These are phyloP conservation scores for Pantherophis alleghaniensis DNA, from an alignment of 2,797 vertebrate genomes.

Conservation along the genomic window DNA sequence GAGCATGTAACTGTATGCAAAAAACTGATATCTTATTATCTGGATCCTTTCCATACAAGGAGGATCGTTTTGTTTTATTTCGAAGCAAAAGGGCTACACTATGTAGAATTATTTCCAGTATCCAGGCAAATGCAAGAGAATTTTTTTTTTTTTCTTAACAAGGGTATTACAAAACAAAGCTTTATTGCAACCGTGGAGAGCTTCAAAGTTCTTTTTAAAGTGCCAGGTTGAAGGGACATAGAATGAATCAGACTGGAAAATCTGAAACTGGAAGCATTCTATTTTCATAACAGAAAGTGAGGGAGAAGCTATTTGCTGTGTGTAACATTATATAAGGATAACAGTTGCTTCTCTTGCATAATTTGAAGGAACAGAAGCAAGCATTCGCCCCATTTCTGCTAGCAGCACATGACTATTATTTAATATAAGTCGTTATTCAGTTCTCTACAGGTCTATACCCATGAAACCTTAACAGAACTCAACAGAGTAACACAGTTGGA, in stretches of 20 bases:
- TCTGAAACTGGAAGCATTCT: neutral
- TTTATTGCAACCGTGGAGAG: no score
- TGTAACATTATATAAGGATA: neutral
- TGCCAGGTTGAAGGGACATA: neutral
- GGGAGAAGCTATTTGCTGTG: neutral
- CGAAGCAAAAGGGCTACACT: neutral
- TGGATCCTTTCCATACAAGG: neutral
- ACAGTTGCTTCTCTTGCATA: neutral
- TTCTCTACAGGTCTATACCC: neutral
- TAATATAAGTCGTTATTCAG: neutral
- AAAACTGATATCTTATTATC: neutral
- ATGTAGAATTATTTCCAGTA: neutral
- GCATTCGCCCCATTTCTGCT: no score
- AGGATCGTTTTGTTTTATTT: neutral
- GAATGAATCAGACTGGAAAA: neutral
- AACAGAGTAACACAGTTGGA: neutral
- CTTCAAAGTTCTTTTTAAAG: neutral
- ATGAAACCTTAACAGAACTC: neutral
- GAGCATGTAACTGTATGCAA: neutral
- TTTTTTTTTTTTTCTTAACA: neutral
- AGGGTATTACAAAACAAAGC: neutral
- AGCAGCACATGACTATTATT: neutral
- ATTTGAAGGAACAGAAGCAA: neutral
- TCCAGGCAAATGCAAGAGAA: neutral
- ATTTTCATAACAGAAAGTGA: neutral